Evolutionary conservation across 1,140 invertebrate species (phyloP).

Genomic region (Plectrocnemia conspersa): DNA sequence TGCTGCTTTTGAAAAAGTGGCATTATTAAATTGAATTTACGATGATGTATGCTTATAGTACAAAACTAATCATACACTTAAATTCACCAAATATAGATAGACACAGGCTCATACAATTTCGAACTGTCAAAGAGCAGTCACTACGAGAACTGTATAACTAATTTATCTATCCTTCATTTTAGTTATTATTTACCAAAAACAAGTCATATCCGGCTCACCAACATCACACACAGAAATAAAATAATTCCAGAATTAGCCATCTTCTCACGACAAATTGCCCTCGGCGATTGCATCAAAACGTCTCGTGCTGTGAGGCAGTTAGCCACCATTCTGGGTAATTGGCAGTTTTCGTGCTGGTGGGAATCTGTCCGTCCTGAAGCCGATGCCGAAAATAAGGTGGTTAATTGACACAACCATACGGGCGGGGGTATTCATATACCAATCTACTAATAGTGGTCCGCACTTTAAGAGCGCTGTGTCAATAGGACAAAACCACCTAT

Average conservation of each 20-base stretch:
- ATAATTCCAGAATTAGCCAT: no score
- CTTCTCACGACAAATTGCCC: no score
- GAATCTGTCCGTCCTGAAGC: neutral
- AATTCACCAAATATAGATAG: no score
- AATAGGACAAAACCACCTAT: constrained; percentile 33
- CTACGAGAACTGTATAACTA: no score
- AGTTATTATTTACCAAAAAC: neutral
- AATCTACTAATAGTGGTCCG: neutral
- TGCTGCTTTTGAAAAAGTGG: no score
- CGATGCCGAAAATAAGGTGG: constrained; percentile 23
- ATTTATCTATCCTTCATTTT: neutral
- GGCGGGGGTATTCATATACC: constrained; percentile 12
- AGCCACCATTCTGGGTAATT: constrained; percentile 18
- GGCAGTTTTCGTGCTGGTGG: constrained; percentile 27
- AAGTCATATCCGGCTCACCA: no score
- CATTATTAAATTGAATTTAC: no score
- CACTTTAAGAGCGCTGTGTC: constrained; percentile 23
- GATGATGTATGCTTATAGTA: no score
- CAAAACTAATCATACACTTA: no score
- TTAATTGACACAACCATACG: constrained; percentile 31
- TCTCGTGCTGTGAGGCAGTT: neutral
- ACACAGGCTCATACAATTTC: no score
- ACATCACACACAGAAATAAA: neutral
- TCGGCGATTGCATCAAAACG: no score
- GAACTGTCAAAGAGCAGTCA: no score